A percentile compares a stretch with the other conserved stretches of the same genome.
phyloP scores from a whole-genome alignment of 2,797 vertebrate genomes.

The Benthosema pterotum region DNA sequence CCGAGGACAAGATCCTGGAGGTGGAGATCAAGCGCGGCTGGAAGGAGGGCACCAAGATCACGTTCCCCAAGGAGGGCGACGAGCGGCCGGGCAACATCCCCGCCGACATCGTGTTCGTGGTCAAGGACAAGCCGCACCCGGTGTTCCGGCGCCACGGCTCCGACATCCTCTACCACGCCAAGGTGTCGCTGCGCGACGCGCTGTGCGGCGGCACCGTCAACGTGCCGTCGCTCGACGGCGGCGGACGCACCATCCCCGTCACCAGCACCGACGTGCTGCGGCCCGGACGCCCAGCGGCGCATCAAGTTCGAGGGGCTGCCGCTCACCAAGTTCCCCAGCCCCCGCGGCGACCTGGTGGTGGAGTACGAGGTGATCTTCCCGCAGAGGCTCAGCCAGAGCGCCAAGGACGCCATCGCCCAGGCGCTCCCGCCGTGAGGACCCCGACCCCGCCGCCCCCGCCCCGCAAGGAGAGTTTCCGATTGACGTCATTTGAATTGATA shows the following conservation, averaged over 20 bases:
- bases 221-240: conserved; percentile 84
- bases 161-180: conserved; percentile 87
- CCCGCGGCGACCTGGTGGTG: conserved; percentile 88
- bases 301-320: conserved; percentile 89
- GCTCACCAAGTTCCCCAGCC: conserved; percentile 84
- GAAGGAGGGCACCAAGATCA: conserved; percentile 98
- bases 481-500: too few species aligned
- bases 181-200: conserved; percentile 89
- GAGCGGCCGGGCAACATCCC: conserved; percentile 91
- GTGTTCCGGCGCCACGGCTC: conserved; percentile 88
- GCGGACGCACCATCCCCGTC: conserved; percentile 78
- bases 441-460: too few species aligned
- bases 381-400: conserved; percentile 80
- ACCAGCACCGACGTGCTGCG: conserved; percentile 83
- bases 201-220: conserved; percentile 88
- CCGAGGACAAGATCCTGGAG: conserved; percentile 91
- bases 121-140: conserved; percentile 91
- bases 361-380: conserved; percentile 90
- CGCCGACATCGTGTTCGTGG: conserved; percentile 90
- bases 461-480: too few species aligned
- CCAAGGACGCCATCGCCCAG: conserved; percentile 82
- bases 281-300: conserved; percentile 84
- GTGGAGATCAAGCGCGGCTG: conserved; percentile 93
- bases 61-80: conserved; percentile 93
- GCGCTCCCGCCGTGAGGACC: conserved; percentile 75